phyloP scores from a whole-genome alignment of 2,113 vertebrate species.

The Chloroceryle aenea region DNA sequence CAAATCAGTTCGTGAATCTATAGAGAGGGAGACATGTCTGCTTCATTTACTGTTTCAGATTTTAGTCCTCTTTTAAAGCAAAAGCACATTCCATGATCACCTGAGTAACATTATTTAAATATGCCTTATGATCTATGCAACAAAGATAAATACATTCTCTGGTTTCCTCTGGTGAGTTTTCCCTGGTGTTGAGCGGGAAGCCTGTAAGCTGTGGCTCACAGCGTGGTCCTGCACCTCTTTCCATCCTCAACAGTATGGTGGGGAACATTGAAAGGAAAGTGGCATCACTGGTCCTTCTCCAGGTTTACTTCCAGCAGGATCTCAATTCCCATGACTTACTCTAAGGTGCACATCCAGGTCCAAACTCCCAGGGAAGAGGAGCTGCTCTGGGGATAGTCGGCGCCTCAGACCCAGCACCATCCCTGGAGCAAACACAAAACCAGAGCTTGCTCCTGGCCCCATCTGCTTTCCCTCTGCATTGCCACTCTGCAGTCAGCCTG shows the following conservation, averaged over 20 bases:
- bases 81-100: not conserved
- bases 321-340: not conserved
- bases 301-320: not conserved
- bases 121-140: not conserved
- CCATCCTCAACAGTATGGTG: not conserved
- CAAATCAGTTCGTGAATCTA: not conserved
- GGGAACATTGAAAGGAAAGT: not conserved
- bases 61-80: not conserved
- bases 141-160: not conserved
- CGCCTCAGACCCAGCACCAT: rapidly evolving
- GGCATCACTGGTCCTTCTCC: not conserved
- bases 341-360: not conserved
- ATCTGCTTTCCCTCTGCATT: not conserved
- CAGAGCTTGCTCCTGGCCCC: not conserved
- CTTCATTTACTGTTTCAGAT: not conserved
- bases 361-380: not conserved
- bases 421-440: too few species aligned
- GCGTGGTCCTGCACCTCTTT: not conserved
- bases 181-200: not conserved
- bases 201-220: not conserved
- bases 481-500: not conserved
- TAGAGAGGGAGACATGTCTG: not conserved
- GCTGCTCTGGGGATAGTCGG: not conserved
- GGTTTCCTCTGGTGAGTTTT: not conserved
- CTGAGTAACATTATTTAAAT: not conserved